Evolutionary conservation across 2,888 invertebrate genomes (phyloP).

Genomic region (Napeogenes inachia): DNA sequence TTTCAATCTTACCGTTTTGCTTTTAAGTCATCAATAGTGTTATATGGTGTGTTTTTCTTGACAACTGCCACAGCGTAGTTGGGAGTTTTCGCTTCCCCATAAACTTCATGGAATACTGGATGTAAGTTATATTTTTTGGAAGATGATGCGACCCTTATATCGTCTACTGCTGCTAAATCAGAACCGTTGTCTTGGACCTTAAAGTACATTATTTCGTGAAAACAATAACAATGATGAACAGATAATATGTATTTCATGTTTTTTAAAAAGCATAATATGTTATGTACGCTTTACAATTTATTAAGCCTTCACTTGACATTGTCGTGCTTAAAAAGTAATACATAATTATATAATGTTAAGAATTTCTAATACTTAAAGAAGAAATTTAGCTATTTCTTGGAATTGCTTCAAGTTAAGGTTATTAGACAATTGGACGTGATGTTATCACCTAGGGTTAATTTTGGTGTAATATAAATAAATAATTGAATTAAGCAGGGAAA

Average conservation of each 20-base stretch:
- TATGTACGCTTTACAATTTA: no score
- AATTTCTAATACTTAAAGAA: neutral
- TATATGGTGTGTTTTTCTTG: slow-evolving; percentile 75
- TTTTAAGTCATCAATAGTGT: slow-evolving; percentile 77
- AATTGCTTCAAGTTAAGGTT: neutral
- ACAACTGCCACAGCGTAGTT: slow-evolving; percentile 83
- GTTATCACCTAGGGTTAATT: neutral
- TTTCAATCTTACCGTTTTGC: slow-evolving; percentile 75
- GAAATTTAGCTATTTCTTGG: neutral
- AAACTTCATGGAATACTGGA: slow-evolving; percentile 82
- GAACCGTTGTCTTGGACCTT: slow-evolving; percentile 81
- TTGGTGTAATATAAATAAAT: neutral
- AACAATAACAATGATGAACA: no score
- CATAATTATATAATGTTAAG: neutral
- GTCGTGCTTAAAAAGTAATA: slow-evolving; percentile 1
- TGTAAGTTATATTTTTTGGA: slow-evolving; percentile 76
- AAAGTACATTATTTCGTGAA: neutral
- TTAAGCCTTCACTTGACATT: no score
- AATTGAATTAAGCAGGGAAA: no score
- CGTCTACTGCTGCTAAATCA: slow-evolving; percentile 83
- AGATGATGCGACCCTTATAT: slow-evolving; percentile 73
- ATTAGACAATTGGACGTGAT: neutral
- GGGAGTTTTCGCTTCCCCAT: slow-evolving; percentile 71
- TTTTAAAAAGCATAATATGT: no score
- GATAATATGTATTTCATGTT: no score